Percentiles rank a stretch among this genome's conserved stretches.
Conservation (phyloP, 2,113 vertebrate genomes). For the Brienomyrus brachyistius region DNA sequence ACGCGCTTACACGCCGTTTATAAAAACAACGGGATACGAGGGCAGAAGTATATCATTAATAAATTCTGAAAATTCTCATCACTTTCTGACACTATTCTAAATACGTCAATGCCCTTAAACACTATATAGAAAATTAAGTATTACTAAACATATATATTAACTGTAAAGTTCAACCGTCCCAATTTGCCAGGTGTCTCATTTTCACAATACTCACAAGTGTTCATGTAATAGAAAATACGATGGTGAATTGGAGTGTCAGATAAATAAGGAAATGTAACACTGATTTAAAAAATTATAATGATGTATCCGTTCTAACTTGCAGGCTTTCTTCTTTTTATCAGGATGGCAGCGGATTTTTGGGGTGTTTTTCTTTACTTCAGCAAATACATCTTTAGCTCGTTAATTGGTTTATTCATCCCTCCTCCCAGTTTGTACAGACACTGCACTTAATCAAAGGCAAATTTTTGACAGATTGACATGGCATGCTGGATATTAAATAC, state of each 20-base stretch:
- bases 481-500: neutral
- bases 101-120: too few relatives aligned
- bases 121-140: too few relatives aligned
- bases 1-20: neutral
- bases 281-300: neutral
- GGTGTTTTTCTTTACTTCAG: neutral
- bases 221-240: neutral
- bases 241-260: neutral
- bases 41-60: neutral
- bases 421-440: neutral
- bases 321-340: neutral
- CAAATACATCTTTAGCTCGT: neutral
- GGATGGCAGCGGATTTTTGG: neutral
- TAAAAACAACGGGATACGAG: neutral
- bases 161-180: too few relatives aligned
- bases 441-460: neutral
- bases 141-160: too few relatives aligned
- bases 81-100: too few relatives aligned
- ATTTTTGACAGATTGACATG: neutral
- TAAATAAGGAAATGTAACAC: neutral
- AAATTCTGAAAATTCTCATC: too few relatives aligned
- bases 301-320: neutral
- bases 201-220: neutral
- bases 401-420: neutral
- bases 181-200: too few relatives aligned